Evolutionary conservation across 1,140 invertebrate species (phyloP), one percentile per base, ranked within the genome.

Genomic region (Drosophila suzukii): DNA sequence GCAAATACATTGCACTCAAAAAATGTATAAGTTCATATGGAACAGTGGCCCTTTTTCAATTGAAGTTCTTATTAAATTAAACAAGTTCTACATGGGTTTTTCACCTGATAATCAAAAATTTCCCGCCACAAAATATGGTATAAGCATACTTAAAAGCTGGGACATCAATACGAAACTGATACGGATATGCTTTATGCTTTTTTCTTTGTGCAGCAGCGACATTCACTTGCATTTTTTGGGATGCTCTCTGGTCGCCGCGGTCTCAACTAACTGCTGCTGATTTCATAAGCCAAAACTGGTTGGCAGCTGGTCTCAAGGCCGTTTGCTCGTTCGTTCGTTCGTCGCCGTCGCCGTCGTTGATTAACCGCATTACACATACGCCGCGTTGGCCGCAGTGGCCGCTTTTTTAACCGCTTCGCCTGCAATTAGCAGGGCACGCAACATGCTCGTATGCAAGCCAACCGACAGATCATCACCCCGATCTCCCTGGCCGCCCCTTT

Each of bases 241-340:
- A 65, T 38, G 27, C 41, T 57, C 56, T 55, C 34, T 39, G 30
- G 24, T 65, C 54, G 39, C 27, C 46, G 53, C 43, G 56, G 34
- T 38, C 57, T 57, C 49, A 60, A 51, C 27, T 70, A 65, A 43
- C 65, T n/a, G 56, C 27, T 59, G 57, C 41, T 67, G 47, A 88
- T 86, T 86, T 86, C 83, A 83, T 88, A 86, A 86, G 83, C 56
- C 46, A n/a, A 86, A 86, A 86, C 83, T 83, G 83, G 83, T 86
- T 86, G 60, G 71, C 76, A 84, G 75, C 70, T 86, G 75, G 83
- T 78, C 83, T 88, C 83, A 88, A 86, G 83, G 83, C 83, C 83
- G 82, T 84, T 83, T 56, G 58, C 61, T 72, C 63, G 36, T 56
- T 61, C 63, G 46, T 15, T 20, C 43, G 17, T 10, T 46, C 54